phyloP scores from a whole-genome alignment of 2,797 vertebrate genomes.

The Eulemur albifrons region DNA sequence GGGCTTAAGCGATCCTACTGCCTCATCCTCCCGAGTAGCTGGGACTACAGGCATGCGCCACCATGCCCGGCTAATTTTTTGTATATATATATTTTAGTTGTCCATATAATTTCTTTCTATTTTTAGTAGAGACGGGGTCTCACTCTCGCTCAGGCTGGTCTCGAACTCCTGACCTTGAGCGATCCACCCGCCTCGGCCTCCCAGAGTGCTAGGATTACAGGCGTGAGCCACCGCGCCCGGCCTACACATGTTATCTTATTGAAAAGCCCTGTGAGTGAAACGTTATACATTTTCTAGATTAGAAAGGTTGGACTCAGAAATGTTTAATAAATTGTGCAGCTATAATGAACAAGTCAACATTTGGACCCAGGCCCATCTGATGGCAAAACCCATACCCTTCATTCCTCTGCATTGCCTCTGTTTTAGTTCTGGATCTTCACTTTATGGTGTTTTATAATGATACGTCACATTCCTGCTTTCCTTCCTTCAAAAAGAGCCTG shows the following conservation, averaged over 20 bases:
- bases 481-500: not conserved
- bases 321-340: not conserved
- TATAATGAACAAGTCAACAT: not conserved
- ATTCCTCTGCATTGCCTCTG: accelerated
- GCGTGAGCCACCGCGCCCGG: too few species aligned
- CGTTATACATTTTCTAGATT: not conserved
- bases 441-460: not conserved
- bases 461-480: not conserved
- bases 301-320: not conserved
- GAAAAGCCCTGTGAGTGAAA: not conserved
- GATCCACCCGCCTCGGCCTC: too few species aligned
- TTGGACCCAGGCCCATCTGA: not conserved
- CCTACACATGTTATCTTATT: not conserved
- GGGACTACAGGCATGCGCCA: too few species aligned
- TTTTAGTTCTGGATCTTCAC: not conserved
- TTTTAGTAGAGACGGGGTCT: too few species aligned
- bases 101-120: too few species aligned
- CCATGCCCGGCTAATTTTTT: too few species aligned
- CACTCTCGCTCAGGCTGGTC: too few species aligned
- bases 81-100: too few species aligned
- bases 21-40: too few species aligned
- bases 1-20: too few species aligned
- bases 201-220: too few species aligned
- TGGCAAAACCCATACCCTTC: not conserved
- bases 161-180: too few species aligned